phyloP scores from a whole-genome alignment of 2,888 invertebrate genomes.

The Patella pellucida region DNA sequence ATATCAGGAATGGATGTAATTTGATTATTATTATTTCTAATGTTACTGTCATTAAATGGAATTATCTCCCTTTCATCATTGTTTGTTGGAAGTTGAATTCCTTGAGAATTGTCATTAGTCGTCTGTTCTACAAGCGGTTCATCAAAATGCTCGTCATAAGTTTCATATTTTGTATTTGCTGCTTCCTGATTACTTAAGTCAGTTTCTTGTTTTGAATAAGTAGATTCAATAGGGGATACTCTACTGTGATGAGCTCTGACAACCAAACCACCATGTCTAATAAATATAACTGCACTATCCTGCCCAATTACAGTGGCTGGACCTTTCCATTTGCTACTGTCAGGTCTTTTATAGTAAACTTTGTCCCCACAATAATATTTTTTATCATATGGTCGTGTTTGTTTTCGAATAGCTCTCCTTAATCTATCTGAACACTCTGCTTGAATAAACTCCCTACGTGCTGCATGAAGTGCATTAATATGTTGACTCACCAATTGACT shows the following conservation, averaged over 20 bases:
- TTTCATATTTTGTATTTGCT: too few species aligned
- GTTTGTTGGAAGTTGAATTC: too few species aligned
- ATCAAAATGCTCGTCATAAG: too few species aligned
- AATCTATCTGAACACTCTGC: slow-evolving; percentile 24
- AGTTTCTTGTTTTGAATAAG: too few species aligned
- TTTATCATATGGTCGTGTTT: slow-evolving; percentile 19
- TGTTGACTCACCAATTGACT: slow-evolving; percentile 23
- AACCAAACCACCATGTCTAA: slow-evolving; percentile 9
- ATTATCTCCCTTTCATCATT: too few species aligned
- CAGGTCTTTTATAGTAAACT: slow-evolving; percentile 11
- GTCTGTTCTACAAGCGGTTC: too few species aligned
- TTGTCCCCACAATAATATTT: slow-evolving; percentile 4
- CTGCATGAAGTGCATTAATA: slow-evolving; percentile 14
- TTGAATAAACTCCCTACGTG: slow-evolving; percentile 7
- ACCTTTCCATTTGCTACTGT: slow-evolving; percentile 6
- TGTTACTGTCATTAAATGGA: too few species aligned
- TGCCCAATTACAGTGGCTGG: slow-evolving; percentile 2
- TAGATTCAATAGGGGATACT: too few species aligned
- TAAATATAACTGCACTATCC: slow-evolving; percentile 1
- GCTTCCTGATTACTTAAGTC: too few species aligned
- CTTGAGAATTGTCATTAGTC: too few species aligned
- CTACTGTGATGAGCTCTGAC: slow-evolving; percentile 7
- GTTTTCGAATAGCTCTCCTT: slow-evolving; percentile 22
- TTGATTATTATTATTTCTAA: too few species aligned
- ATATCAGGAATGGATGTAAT: too few species aligned